These are phyloP conservation scores for Napeogenes sylphis DNA, from an alignment of 2,888 invertebrate species.

Conservation along the genomic window DNA sequence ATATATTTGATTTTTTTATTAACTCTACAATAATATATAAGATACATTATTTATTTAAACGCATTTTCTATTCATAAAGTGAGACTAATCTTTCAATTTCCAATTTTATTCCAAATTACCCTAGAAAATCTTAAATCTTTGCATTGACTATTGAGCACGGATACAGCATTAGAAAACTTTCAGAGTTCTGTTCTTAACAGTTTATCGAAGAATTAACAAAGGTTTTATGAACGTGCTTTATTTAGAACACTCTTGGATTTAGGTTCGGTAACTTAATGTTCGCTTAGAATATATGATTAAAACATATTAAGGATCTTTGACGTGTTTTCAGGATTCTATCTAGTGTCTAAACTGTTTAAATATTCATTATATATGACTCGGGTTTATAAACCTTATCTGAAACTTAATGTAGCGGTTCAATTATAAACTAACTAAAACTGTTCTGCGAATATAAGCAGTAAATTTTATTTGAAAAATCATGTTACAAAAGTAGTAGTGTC, in stretches of 20 bases:
- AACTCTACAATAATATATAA: too few species aligned
- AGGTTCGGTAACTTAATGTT: too few species aligned
- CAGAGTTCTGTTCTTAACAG: background rate
- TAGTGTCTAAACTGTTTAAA: background rate
- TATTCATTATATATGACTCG: background rate
- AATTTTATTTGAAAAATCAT: too few species aligned
- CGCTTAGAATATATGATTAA: too few species aligned
- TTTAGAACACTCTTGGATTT: background rate
- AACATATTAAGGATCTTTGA: too few species aligned
- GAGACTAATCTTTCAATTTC: slow-evolving; percentile 10
- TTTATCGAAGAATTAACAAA: slow-evolving; percentile 13
- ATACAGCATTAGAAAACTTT: slow-evolving; percentile 16
- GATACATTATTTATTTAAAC: too few species aligned
- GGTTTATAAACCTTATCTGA: background rate
- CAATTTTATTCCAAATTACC: slow-evolving; percentile 17
- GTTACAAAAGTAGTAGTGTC: too few species aligned
- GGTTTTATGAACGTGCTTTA: background rate
- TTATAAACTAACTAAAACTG: background rate
- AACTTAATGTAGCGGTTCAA: background rate
- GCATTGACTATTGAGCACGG: slow-evolving; percentile 21
- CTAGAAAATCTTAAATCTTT: slow-evolving; percentile 23
- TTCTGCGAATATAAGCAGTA: background rate
- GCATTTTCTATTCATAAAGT: background rate
- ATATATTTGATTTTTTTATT: too few species aligned
- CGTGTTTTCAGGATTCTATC: too few species aligned